phyloP scores from a whole-genome alignment of 2,888 invertebrate species.

The Macaria liturata region DNA sequence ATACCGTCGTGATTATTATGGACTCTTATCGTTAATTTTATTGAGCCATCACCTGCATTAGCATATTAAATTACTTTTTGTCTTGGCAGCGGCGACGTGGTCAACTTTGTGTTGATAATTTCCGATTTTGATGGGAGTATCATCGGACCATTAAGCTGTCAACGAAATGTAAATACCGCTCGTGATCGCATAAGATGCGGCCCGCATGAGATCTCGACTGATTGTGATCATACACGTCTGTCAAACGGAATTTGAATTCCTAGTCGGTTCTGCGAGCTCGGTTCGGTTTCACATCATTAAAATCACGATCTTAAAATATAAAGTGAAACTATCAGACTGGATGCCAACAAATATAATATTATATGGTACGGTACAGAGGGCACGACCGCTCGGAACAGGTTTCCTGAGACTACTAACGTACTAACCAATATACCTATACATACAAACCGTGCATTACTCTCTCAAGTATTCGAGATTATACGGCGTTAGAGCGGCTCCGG shows the following conservation, averaged over 20 bases:
- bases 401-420: constrained; percentile 74
- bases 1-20: constrained; percentile 47
- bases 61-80: constrained; percentile 59
- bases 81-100: constrained; percentile 39
- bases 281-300: constrained; percentile 46
- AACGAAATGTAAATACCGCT: constrained; percentile 45
- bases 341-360: constrained; percentile 54
- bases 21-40: constrained; percentile 59
- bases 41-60: constrained; percentile 58
- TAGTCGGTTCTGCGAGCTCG: constrained; percentile 26
- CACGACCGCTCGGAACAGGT: constrained; percentile 73
- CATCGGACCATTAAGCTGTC: constrained; percentile 53
- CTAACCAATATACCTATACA: constrained; percentile 80
- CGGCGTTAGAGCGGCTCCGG: constrained; percentile 53
- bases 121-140: constrained; percentile 45
- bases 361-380: constrained; percentile 72
- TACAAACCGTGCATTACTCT: constrained; percentile 70
- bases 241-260: constrained; percentile 30
- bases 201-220: constrained; percentile 33
- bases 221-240: constrained; percentile 39
- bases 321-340: constrained; percentile 71
- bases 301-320: constrained; percentile 60
- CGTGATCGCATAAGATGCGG: constrained; percentile 33
- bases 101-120: constrained; percentile 43
- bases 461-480: constrained; percentile 68